Conservation (phyloP, 1,140 invertebrate genomes). For the Wasmannia auropunctata region DNA sequence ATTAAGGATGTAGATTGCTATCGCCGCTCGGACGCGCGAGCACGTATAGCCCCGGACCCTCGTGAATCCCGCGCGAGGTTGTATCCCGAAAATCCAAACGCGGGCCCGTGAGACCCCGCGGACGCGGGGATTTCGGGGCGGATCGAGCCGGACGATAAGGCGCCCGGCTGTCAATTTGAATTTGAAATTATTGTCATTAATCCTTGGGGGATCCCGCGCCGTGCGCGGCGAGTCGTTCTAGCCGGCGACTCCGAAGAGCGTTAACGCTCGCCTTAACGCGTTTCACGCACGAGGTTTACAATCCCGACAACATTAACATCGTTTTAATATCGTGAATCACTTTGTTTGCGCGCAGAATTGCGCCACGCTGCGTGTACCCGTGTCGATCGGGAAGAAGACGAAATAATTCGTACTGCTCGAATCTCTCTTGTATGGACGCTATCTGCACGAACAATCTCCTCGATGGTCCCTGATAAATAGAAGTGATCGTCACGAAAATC, state of each 20-base stretch:
- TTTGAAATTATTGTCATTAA: constrained; percentile 67
- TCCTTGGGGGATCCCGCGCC: neutral
- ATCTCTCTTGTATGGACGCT: neutral
- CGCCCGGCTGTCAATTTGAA: constrained; percentile 61
- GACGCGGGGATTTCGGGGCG: constrained; percentile 42
- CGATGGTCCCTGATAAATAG: neutral
- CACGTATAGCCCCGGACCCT: constrained; percentile 37
- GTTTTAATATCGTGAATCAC: constrained; percentile 55
- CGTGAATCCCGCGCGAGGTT: constrained; percentile 52
- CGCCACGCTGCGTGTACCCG: neutral
- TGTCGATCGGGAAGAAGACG: neutral
- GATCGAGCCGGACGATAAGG: constrained; percentile 54
- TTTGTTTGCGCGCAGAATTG: constrained; percentile 28
- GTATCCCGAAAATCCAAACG: constrained; percentile 61
- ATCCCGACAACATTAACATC: constrained; percentile 19
- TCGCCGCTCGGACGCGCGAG: constrained; percentile 52
- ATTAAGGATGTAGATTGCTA: constrained; percentile 79
- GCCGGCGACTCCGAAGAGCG: neutral
- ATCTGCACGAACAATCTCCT: neutral
- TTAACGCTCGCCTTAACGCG: constrained; percentile 39
- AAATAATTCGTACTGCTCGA: constrained; percentile 13
- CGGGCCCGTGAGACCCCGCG: constrained; percentile 39
- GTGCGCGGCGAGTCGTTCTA: constrained; percentile 28
- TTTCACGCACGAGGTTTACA: constrained; percentile 26
- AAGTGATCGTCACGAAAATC: neutral